Base-by-base conservation (phyloP, 2,113 vertebrate species). In the Stigmatopora nigra region DNA sequence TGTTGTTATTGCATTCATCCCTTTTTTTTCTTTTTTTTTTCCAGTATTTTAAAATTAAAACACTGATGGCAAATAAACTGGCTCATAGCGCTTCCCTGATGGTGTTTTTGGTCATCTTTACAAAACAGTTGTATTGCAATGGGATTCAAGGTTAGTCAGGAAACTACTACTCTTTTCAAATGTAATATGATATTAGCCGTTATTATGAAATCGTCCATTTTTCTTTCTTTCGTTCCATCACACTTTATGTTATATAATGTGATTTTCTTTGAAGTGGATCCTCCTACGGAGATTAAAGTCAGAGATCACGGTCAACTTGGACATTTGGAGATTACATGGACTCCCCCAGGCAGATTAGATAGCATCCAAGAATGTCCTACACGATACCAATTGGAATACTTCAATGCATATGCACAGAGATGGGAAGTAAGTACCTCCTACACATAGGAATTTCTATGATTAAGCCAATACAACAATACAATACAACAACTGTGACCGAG, bases 221-320 rank as follows among this genome's bases (percentile, higher is more conserved):
- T 41, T 41, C n/a, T 41, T 10, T 41, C 6, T 8, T 31, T 31
- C 14, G 15, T 7, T 31, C 0, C 22, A 56, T 31, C 22, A 19
- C 13, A 31, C 22, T 31, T 56, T 20, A 52, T 19, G 19, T 53
- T 22, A 20, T 1, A 12, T 38, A 12, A 45, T 44, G 59, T 22
- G n/a, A 12, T 61, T 61, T 61, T 19, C 38, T 36, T 74, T 78
- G 45, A 53, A 95, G 94, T 92, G 72, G 86, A 89, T 66, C 91
- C 94, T 41, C 95, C 95, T 7, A 81, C 63, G 31, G 71, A 92
- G 65, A 69, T 97, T 19, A 67, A 35, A 52, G 87, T 98, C 58
- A 62, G 69, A 0, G 94, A 97, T 67, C 90, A 82, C 1, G 95
- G 94, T 2, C 88, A 89, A 56, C 81, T 98, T 60, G 95, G 95